Evolutionary conservation across 1,140 invertebrate species (phyloP), one percentile per base, ranked within the genome.

Genomic region (Lasioglossum albipes): DNA sequence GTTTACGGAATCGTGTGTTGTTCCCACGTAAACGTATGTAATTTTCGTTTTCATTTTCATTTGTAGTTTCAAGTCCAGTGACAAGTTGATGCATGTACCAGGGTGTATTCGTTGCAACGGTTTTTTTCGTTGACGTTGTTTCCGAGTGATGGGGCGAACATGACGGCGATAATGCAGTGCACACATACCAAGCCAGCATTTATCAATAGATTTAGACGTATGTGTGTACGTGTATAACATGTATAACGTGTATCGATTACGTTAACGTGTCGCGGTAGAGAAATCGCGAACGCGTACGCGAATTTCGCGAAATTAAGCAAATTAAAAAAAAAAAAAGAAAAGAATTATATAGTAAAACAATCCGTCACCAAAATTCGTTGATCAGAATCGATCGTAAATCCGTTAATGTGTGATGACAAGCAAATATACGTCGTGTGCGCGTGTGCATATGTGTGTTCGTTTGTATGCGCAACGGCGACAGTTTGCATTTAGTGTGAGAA

Each of bases 161-260:
- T 89, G 90, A 87, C 82, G 72, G 69, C 70, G 89, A 89, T 90
- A 89, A 91, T 91, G 90, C 89, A 84, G 88, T 92, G 89, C 90
- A 92, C 85, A 90, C 83, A 83, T 91, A 91, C 85, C 88, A 89
- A 91, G 89, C 87, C 91, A 91, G 85, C 86, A 72, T 89, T 90
- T 88, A n/a, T 59, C 57, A 31, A 85, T 87, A 59, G 57, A 84
- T 85, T 81, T 75, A 83, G 57, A 69, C 69, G 84, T 88, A 88
- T 81, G 85, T 83, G 81, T 80, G 80, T 54, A 57, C 67, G 68
- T 71, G n/a, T 79, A 22, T 61, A 68, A 54, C 67, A 64, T 71
- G n/a, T 79, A 18, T 61, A 68, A 54, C 82, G 41, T 54, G 57
- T 62, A 16, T 22, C 42, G 73, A 54, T 57, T 45, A 31, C 57